These are phyloP conservation scores for Zygothrica quintamaculata DNA, from an alignment of 2,888 invertebrate species.

Conservation along the genomic window DNA sequence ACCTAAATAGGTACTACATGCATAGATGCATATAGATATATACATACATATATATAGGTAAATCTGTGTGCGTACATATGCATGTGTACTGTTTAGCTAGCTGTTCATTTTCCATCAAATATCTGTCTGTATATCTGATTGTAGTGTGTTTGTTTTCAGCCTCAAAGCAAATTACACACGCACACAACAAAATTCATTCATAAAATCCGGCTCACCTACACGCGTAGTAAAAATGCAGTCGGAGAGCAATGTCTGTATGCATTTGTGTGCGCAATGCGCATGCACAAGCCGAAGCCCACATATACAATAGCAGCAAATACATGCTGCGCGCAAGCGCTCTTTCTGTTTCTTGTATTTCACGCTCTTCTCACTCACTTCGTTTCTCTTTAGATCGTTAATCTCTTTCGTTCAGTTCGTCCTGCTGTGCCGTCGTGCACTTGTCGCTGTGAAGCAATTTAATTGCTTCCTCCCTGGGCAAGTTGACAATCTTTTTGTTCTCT, in stretches of 20 bases:
- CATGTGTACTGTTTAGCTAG: slow-evolving; percentile 14
- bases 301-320: neutral
- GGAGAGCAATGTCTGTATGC: slow-evolving; percentile 11
- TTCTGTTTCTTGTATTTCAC: slow-evolving; percentile 1
- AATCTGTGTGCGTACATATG: neutral
- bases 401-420: slow-evolving; percentile 59
- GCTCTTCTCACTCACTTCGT: slow-evolving; percentile 13
- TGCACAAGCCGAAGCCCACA: slow-evolving; percentile 1
- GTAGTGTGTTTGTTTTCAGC: slow-evolving; percentile 35
- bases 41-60: neutral
- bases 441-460: slow-evolving; percentile 54
- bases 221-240: slow-evolving; percentile 77
- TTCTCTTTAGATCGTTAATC: slow-evolving; percentile 5
- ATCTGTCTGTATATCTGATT: slow-evolving; percentile 24
- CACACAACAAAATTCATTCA: slow-evolving; percentile 72
- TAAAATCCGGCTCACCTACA: slow-evolving; percentile 81
- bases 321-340: slow-evolving; percentile 68
- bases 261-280: slow-evolving; percentile 1
- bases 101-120: slow-evolving; percentile 31
- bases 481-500: slow-evolving; percentile 62
- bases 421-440: slow-evolving; percentile 60
- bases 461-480: slow-evolving; percentile 41
- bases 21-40: too few species aligned
- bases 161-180: slow-evolving; percentile 52
- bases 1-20: slow-evolving; percentile 20